phyloP scores from a whole-genome alignment of 2,888 invertebrate species.

The Eupithecia vulgata region DNA sequence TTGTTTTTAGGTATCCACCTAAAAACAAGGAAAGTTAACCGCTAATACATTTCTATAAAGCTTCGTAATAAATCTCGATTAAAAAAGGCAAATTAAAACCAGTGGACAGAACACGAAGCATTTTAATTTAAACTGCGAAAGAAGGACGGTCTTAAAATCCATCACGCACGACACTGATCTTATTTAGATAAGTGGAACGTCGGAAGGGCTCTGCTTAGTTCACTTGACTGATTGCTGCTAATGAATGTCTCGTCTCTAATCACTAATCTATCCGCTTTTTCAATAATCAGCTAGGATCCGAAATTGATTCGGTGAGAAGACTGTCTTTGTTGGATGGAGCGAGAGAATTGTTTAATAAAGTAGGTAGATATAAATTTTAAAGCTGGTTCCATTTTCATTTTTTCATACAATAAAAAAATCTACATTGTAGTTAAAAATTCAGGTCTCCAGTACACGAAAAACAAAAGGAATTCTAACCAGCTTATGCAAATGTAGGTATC shows the following conservation, averaged over 20 bases:
- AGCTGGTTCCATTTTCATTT: no score
- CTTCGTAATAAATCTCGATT: background rate
- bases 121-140: constrained; percentile 44
- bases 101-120: constrained; percentile 23
- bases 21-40: background rate
- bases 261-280: constrained; percentile 65
- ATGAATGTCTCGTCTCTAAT: constrained; percentile 77
- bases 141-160: constrained; percentile 75
- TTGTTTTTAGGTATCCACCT: no score
- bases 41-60: background rate
- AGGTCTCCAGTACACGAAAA: no score
- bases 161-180: constrained; percentile 79
- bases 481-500: no score
- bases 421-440: no score
- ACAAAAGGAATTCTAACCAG: no score
- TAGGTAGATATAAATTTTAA: background rate
- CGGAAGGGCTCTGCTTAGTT: constrained; percentile 77
- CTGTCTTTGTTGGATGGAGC: background rate
- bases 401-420: no score
- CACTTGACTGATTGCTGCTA: constrained; percentile 79
- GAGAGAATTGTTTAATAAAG: background rate
- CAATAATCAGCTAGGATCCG: constrained; percentile 27
- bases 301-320: constrained; percentile 8
- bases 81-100: constrained; percentile 13
- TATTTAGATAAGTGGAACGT: constrained; percentile 80